Evolutionary conservation across 2,888 invertebrate species (phyloP), one percentile per base, ranked within the genome.

Genomic region (Mantis religiosa): DNA sequence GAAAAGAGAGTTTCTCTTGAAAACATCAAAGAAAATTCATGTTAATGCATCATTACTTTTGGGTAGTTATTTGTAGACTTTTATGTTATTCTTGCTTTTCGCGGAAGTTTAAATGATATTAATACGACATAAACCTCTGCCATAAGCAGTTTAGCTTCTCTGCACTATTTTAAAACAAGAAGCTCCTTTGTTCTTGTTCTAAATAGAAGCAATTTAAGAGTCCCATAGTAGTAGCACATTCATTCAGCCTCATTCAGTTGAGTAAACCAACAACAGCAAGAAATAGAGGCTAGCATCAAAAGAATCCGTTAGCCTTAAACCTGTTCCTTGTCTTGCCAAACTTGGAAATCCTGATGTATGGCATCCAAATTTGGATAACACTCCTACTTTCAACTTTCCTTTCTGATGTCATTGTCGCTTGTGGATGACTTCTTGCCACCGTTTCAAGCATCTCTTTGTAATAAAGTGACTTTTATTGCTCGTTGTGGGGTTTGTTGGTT

Each of bases 321-420:
- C 54, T 71, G 54, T 71, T 71, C 54, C 54, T 25, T 71, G 15
- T 87, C 3, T 82, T 41, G n/a, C 87, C 87, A 87, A 82, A 87
- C 14, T 82, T 87, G 87, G 87, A 87, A 87, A 87, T 87, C n/a
- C 87, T 28, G 34, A 82, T 82, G 34, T n/a, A 82, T 82, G 82
- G 82, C 54, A 82, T 28, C 82, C 87, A 82, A 82, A 20, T 87
- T n/a, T 34, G 30, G 87, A 82, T 71, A 54, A 71, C 54, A 25
- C 54, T 71, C 15, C 6, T 71, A 20, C 20, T 20, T 15, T 25
- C 54, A 71, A 71, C 54, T 71, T 71, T 71, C 54, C 54, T 71
- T 71, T 71, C 20, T 71, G 54, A 71, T 71, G 54, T 71, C 54
- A 71, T 25, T 15, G 54, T 71, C 54, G 54, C 54, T 71, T 71